Evolutionary conservation across 2,797 vertebrate genomes (phyloP).

Genomic region (Uromys caudimaculatus): DNA sequence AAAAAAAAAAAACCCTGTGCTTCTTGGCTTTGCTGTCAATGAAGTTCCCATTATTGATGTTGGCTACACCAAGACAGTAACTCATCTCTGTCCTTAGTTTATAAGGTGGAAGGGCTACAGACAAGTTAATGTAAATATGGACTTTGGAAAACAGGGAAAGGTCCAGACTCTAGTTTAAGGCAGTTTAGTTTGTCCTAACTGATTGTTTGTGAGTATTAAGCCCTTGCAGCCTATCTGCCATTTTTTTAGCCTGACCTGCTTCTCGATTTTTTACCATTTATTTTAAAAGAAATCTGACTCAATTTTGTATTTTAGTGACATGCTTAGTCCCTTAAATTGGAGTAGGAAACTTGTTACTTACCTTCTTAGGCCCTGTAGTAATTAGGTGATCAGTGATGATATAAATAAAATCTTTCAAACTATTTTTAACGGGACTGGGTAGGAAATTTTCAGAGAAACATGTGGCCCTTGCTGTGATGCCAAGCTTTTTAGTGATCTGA

Average conservation of each 20-base stretch:
- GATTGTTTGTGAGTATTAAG: neutral
- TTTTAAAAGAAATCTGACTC: neutral
- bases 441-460: constrained; percentile 47
- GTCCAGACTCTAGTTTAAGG: neutral
- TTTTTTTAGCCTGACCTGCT: neutral
- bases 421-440: neutral
- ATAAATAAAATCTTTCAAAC: constrained; percentile 44
- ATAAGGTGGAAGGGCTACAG: neutral
- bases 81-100: neutral
- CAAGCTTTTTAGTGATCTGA: constrained; percentile 35
- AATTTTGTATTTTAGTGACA: constrained; percentile 10
- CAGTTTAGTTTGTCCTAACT: neutral
- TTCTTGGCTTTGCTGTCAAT: neutral
- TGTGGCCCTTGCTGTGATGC: constrained; percentile 33
- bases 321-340: neutral
- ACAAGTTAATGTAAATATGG: neutral
- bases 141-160: neutral
- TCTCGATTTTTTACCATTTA: neutral
- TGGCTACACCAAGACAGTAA: neutral
- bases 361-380: constrained; percentile 11
- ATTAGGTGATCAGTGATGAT: constrained; percentile 40
- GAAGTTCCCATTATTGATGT: neutral
- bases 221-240: neutral
- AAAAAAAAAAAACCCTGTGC: neutral
- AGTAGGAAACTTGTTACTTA: constrained; percentile 55